Conservation (phyloP, 2,888 invertebrate genomes). For the Machimus atricapillus region DNA sequence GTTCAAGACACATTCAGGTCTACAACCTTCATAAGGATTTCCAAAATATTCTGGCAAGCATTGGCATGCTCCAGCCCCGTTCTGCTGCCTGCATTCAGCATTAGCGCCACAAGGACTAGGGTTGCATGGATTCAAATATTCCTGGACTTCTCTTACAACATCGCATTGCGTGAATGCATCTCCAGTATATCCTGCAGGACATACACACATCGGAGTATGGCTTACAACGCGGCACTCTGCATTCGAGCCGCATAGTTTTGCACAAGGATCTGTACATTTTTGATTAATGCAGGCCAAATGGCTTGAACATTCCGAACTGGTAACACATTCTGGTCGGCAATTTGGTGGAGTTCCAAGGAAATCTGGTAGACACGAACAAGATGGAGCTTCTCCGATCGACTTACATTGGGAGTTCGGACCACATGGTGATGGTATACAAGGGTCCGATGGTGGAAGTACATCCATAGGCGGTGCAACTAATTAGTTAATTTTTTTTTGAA, state of each 20-base stretch:
- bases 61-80: conserved; percentile 72
- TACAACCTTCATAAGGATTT: conserved; percentile 79
- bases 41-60: conserved; percentile 78
- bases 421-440: conserved; percentile 81
- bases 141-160: conserved; percentile 59
- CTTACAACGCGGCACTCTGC: conserved; percentile 78
- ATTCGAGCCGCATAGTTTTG: conserved; percentile 74
- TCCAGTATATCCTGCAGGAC: conserved; percentile 72
- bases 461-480: conserved; percentile 64
- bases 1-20: conserved; percentile 77
- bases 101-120: conserved; percentile 74
- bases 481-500: not conserved
- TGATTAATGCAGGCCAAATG: conserved; percentile 77
- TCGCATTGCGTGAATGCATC: conserved; percentile 78
- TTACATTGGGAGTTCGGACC: conserved; percentile 80
- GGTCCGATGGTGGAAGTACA: conserved; percentile 65
- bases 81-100: conserved; percentile 73
- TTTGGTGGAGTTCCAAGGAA: conserved; percentile 76
- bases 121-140: conserved; percentile 66
- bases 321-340: conserved; percentile 81
- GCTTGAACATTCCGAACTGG: conserved; percentile 76
- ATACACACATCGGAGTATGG: conserved; percentile 77
- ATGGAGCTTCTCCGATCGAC: conserved; percentile 71
- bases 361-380: conserved; percentile 76
- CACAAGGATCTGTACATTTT: conserved; percentile 79